A percentile compares a stretch with the other conserved stretches of the same genome.
These are phyloP conservation scores for Lepidotrigona ventralis DNA, from an alignment of 1,140 invertebrate species.

Conservation along the genomic window DNA sequence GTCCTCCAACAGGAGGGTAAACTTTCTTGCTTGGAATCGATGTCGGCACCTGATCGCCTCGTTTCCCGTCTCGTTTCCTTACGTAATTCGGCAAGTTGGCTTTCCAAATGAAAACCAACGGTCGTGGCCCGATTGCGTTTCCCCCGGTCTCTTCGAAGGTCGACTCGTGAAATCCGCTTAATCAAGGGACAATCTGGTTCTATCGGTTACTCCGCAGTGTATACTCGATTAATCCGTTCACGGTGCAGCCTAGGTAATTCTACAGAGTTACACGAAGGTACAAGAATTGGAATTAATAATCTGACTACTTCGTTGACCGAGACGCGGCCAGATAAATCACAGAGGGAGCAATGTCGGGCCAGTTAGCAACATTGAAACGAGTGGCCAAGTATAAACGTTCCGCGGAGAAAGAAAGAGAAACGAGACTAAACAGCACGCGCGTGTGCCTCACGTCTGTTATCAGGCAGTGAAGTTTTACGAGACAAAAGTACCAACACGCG, in stretches of 20 bases:
- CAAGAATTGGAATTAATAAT: not conserved
- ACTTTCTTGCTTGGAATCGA: not conserved
- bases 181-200: not conserved
- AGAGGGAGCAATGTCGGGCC: no score
- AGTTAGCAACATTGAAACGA: not conserved
- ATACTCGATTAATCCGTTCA: not conserved
- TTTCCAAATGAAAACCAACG: not conserved
- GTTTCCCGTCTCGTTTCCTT: not conserved
- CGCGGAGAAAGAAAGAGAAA: not conserved
- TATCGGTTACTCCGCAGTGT: not conserved
- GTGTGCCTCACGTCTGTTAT: not conserved
- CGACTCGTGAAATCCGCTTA: not conserved
- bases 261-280: not conserved
- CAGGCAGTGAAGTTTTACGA: not conserved
- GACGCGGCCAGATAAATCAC: not conserved
- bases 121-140: no score
- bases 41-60: not conserved
- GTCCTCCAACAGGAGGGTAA: not conserved
- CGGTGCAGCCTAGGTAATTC: not conserved
- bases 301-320: not conserved
- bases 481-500: not conserved
- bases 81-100: not conserved
- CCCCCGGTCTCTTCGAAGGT: not conserved
- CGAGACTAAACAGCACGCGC: not conserved
- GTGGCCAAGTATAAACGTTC: no score